Conservation (phyloP, 1,140 invertebrate species). For the Pygmarrhopalites habei region DNA sequence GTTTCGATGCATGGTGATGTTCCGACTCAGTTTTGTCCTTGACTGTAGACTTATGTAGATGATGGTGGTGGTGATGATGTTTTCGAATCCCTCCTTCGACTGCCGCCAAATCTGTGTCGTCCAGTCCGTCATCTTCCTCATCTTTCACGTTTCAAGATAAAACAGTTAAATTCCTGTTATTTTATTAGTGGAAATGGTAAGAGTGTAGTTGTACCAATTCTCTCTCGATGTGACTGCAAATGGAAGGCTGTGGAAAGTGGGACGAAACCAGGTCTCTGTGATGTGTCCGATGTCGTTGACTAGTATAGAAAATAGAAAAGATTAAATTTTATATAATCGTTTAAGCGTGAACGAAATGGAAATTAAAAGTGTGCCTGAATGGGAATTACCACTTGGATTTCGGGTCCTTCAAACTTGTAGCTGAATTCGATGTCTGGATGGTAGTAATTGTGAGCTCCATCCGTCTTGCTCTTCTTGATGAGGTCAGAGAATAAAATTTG, state of each 20-base stretch:
- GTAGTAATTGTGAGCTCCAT: background rate
- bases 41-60: too few relatives aligned
- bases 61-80: background rate
- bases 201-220: constrained; percentile 1
- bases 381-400: background rate
- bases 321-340: background rate
- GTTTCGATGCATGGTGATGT: background rate
- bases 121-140: constrained; percentile 27
- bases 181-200: background rate
- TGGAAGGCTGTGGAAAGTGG: constrained; percentile 17
- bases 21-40: background rate
- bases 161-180: too few relatives aligned
- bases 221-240: constrained; percentile 20
- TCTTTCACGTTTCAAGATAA: too few relatives aligned
- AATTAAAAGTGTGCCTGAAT: too few relatives aligned
- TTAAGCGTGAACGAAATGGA: background rate
- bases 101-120: constrained; percentile 26
- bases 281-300: background rate
- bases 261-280: constrained; percentile 4
- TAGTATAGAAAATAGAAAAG: background rate
- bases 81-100: constrained; percentile 24
- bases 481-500: background rate
- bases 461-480: background rate
- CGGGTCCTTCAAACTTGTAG: background rate
- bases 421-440: constrained; percentile 3